A percentile compares a stretch with the other conserved stretches of the same genome.
Conservation (phyloP, 1,140 invertebrate genomes). For the Tribolium castaneum region DNA sequence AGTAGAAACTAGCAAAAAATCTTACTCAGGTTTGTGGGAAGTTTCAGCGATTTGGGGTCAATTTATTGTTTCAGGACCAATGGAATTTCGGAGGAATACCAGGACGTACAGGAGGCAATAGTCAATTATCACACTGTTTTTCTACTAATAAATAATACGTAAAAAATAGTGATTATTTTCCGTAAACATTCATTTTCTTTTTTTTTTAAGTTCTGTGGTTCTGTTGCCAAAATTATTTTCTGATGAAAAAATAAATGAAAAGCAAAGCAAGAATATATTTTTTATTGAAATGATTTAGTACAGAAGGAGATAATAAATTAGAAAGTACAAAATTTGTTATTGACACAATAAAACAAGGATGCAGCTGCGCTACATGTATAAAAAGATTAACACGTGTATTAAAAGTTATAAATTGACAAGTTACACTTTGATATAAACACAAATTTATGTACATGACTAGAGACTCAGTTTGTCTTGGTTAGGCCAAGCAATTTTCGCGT, state of each 20-base stretch:
- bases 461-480: slow-evolving; percentile 65
- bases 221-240: too few species aligned
- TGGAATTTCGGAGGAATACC: slow-evolving; percentile 52
- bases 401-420: slow-evolving; percentile 31
- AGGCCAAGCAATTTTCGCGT: slow-evolving; percentile 97
- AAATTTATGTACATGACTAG: slow-evolving; percentile 50
- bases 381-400: slow-evolving; percentile 26
- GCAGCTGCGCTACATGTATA: slow-evolving; percentile 27
- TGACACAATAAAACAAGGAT: slow-evolving; percentile 13
- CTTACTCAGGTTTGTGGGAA: slow-evolving; percentile 36
- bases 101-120: slow-evolving; percentile 27
- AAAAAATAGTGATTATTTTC: too few species aligned
- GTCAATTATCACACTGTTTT: slow-evolving; percentile 4
- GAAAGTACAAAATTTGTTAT: slow-evolving; percentile 16
- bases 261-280: slow-evolving; percentile 17
- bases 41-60: neutral
- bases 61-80: slow-evolving; percentile 45
- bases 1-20: slow-evolving; percentile 57
- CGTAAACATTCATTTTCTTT: too few species aligned
- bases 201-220: too few species aligned
- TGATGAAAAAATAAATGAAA: too few species aligned
- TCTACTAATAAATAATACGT: slow-evolving; percentile 24
- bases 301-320: slow-evolving; percentile 13
- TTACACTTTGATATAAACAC: slow-evolving; percentile 25
- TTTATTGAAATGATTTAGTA: slow-evolving; percentile 13